Evolutionary conservation across 2,888 invertebrate genomes (phyloP).

Genomic region (Biston betularia): DNA sequence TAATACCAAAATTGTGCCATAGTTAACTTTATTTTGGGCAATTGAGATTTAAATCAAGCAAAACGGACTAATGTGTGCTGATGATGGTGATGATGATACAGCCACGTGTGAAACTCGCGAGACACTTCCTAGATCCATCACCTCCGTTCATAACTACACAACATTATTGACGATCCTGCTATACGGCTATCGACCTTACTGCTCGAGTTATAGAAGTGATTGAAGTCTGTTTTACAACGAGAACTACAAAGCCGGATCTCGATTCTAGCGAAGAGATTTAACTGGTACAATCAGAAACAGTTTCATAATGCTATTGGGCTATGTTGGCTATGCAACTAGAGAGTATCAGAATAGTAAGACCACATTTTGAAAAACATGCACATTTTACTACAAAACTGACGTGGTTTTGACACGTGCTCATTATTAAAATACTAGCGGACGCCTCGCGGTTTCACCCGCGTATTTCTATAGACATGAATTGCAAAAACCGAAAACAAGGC

Average conservation of each 20-base stretch:
- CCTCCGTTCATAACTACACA: slow-evolving; percentile 13
- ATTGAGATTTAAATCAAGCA: too few relatives aligned
- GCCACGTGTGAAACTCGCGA: slow-evolving; percentile 23
- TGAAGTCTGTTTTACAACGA: neutral
- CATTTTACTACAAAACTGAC: too few relatives aligned
- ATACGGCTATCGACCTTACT: slow-evolving; percentile 1
- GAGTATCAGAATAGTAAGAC: too few relatives aligned
- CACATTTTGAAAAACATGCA: too few relatives aligned
- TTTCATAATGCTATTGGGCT: neutral
- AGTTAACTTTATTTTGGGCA: too few relatives aligned
- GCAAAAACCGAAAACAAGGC: too few relatives aligned
- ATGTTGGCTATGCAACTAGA: slow-evolving; percentile 8
- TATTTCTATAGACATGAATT: too few relatives aligned
- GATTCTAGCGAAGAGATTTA: neutral
- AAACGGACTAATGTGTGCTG: neutral
- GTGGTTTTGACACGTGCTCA: too few relatives aligned
- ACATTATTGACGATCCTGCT: neutral
- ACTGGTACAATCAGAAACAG: neutral
- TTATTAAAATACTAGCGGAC: too few relatives aligned
- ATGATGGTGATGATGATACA: neutral
- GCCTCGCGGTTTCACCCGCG: too few relatives aligned
- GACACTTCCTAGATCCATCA: slow-evolving; percentile 23
- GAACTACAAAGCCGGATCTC: neutral
- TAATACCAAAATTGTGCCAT: too few relatives aligned
- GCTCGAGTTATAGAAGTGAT: slow-evolving; percentile 2